Conservation (phyloP, 2,888 invertebrate genomes). For the Hermaeophaga mercurialis region DNA sequence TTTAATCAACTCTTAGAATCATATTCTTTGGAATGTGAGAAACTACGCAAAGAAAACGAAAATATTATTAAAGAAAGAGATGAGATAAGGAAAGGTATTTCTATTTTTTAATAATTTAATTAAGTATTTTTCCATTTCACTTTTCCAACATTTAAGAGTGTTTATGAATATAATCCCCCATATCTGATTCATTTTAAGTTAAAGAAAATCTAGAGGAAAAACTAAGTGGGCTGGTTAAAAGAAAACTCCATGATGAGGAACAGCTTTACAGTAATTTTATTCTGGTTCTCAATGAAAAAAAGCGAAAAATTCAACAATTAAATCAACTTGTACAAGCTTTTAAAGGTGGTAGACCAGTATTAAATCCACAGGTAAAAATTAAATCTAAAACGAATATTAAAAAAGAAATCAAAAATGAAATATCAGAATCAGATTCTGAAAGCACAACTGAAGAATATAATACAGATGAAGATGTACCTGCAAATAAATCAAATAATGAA, state of each 20-base stretch:
- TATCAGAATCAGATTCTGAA: constrained; percentile 40
- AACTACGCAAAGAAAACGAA: constrained; percentile 9
- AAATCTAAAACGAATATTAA: constrained; percentile 30
- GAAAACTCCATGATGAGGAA: constrained; percentile 44
- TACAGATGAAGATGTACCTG: constrained; percentile 39
- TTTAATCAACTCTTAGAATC: constrained; percentile 29
- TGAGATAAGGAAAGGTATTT: constrained; percentile 24
- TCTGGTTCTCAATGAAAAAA: constrained; percentile 52
- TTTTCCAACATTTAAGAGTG: not conserved
- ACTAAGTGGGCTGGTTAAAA: constrained; percentile 41
- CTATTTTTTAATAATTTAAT: not conserved
- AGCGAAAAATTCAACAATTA: constrained; percentile 50
- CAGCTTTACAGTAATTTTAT: constrained; percentile 49
- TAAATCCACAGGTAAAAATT: constrained; percentile 35
- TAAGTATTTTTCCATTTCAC: not conserved
- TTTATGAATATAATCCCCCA: not conserved
- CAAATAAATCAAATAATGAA: constrained; percentile 4
- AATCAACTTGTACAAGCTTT: constrained; percentile 50
- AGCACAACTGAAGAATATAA: constrained; percentile 33
- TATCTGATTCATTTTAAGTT: constrained; percentile 35
- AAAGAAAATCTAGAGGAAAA: constrained; percentile 35
- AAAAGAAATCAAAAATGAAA: constrained; percentile 32
- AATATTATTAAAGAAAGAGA: constrained; percentile 19
- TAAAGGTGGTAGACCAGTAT: constrained; percentile 38
- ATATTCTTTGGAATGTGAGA: constrained; percentile 27